Evolutionary conservation across 2,888 invertebrate genomes (phyloP).

Genomic region (Eupithecia pulchellata): DNA sequence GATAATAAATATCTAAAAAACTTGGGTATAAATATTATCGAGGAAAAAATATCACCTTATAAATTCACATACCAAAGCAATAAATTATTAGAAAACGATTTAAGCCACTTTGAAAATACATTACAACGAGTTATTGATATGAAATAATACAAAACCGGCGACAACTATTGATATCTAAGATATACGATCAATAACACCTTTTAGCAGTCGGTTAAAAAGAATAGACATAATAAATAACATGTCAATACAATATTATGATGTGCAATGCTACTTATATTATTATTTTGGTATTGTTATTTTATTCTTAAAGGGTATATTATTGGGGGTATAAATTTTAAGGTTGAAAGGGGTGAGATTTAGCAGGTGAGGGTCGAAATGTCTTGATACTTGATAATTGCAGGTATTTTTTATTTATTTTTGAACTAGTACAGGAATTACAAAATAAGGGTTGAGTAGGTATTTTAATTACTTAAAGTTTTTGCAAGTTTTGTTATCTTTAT

Average conservation of each 20-base stretch:
- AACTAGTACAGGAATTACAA: no score
- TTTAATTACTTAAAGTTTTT: no score
- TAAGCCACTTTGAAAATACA: not conserved
- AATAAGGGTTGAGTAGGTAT: no score
- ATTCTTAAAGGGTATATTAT: slow-evolving; percentile 72
- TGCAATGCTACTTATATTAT: slow-evolving; percentile 54
- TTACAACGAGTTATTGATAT: slow-evolving; percentile 19
- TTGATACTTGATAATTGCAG: slow-evolving; percentile 58
- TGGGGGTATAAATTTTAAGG: slow-evolving; percentile 73
- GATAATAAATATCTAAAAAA: no score
- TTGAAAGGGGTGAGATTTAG: slow-evolving; percentile 64
- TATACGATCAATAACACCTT: slow-evolving; percentile 15
- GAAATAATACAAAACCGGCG: slow-evolving; percentile 19
- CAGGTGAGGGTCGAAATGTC: slow-evolving; percentile 26
- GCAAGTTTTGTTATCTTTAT: no score
- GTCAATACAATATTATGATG: slow-evolving; percentile 82
- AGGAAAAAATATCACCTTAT: not conserved
- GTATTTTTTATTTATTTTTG: not conserved
- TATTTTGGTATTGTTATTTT: slow-evolving; percentile 34
- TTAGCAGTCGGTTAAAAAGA: slow-evolving; percentile 10
- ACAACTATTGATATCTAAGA: slow-evolving; percentile 17
- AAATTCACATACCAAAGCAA: not conserved
- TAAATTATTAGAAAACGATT: not conserved
- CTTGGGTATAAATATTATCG: no score
- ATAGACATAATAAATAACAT: slow-evolving; percentile 68